A percentile compares a stretch with the other conserved stretches of the same genome.
Conservation (phyloP, 2,797 vertebrate species). For the Cyclopterus lumpus region DNA sequence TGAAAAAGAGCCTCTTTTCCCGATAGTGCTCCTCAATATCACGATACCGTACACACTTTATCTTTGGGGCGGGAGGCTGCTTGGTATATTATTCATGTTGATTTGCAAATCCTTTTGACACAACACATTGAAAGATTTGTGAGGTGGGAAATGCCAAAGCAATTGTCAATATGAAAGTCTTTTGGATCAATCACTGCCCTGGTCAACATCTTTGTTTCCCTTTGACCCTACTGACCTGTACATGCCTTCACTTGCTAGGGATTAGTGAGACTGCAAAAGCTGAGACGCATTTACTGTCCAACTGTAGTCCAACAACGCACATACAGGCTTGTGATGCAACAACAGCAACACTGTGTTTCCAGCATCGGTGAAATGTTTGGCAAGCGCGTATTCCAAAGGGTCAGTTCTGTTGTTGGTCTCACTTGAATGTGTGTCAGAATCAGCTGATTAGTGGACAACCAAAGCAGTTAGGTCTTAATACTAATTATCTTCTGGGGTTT, state of each 20-base stretch:
- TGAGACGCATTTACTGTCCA: not conserved
- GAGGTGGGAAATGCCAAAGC: not conserved
- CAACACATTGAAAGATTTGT: not conserved
- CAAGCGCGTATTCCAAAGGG: slow-evolving; percentile 11
- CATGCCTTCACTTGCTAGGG: slow-evolving; percentile 6
- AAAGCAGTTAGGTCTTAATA: slow-evolving; percentile 60
- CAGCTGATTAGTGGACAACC: slow-evolving; percentile 68
- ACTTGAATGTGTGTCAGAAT: slow-evolving; percentile 48
- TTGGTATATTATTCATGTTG: not conserved
- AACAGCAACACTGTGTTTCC: slow-evolving; percentile 4
- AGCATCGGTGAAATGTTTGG: slow-evolving; percentile 34
- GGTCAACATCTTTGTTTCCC: not conserved
- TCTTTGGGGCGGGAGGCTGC: not conserved
- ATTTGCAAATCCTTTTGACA: not conserved
- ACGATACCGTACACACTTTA: not conserved
- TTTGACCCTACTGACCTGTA: slow-evolving; percentile 15
- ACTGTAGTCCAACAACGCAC: slow-evolving; percentile 1
- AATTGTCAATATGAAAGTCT: not conserved
- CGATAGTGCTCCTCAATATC: not conserved
- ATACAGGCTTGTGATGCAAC: not conserved
- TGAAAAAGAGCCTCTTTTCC: not conserved
- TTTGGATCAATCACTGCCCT: not conserved
- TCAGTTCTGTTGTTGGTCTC: slow-evolving; percentile 41
- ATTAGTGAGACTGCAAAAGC: slow-evolving; percentile 22
- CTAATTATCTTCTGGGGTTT: slow-evolving; percentile 60